These are phyloP conservation scores for Ectemnius continuus DNA, from an alignment of 2,888 invertebrate species.

Conservation along the genomic window DNA sequence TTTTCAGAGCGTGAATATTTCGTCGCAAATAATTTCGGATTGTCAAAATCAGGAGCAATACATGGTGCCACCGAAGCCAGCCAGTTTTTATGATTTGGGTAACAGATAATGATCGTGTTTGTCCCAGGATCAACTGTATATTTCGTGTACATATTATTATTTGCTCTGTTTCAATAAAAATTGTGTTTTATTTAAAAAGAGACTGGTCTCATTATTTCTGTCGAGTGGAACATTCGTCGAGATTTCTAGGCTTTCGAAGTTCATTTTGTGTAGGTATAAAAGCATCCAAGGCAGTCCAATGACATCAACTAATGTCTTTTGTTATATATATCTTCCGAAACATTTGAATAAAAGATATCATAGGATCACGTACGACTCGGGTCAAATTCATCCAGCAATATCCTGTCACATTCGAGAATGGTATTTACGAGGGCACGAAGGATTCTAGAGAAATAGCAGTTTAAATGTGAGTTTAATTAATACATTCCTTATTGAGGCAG, in stretches of 20 bases:
- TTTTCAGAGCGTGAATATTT: constrained; percentile 59
- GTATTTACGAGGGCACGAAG: too few relatives aligned
- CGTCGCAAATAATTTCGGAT: constrained; percentile 51
- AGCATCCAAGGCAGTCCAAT: too few relatives aligned
- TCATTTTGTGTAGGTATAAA: too few relatives aligned
- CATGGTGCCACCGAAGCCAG: constrained; percentile 38
- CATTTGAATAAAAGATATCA: constrained; percentile 36
- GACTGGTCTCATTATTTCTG: not conserved
- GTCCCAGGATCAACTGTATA: constrained; percentile 26
- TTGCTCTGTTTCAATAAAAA: constrained; percentile 44
- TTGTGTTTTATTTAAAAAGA: constrained; percentile 20
- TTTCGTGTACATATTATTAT: constrained; percentile 32
- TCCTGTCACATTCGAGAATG: not conserved
- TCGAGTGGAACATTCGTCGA: not conserved
- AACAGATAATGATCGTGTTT: constrained; percentile 21
- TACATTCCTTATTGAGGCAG: not conserved
- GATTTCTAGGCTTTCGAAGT: too few relatives aligned
- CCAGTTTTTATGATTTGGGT: constrained; percentile 42
- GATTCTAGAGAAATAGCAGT: not conserved
- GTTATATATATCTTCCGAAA: constrained; percentile 19
- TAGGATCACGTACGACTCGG: constrained; percentile 17
- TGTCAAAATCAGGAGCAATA: constrained; percentile 43
- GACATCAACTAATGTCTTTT: constrained; percentile 8
- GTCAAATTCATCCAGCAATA: constrained; percentile 10
- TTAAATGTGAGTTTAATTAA: constrained; percentile 10